phyloP scores from a whole-genome alignment of 1,140 invertebrate species.

The Sycophila sp. region DNA sequence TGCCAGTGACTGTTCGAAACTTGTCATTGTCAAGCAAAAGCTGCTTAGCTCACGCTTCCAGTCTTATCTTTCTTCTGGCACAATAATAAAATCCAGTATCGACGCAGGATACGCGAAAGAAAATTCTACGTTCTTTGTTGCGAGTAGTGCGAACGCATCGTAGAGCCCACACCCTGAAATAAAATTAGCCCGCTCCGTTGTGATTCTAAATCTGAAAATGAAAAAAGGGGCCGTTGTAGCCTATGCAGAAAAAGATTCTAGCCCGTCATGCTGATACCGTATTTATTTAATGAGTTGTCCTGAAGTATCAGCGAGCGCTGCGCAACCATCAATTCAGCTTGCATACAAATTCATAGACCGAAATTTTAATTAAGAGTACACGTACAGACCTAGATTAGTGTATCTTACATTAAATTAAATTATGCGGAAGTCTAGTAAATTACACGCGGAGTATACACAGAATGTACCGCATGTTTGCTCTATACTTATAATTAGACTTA shows the following conservation, averaged over 20 bases:
- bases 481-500: too few species aligned
- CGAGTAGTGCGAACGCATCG: too few species aligned
- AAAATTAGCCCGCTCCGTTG: slow-evolving; percentile 1
- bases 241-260: background rate
- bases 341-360: background rate
- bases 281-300: background rate
- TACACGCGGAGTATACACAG: too few species aligned
- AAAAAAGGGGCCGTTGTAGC: background rate
- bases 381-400: too few species aligned
- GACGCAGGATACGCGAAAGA: background rate
- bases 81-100: background rate
- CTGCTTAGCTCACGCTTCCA: background rate
- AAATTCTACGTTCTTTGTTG: background rate
- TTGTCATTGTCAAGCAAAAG: background rate
- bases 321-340: background rate
- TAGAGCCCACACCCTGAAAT: slow-evolving; percentile 1
- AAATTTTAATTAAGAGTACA: too few species aligned
- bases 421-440: too few species aligned
- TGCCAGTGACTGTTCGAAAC: background rate
- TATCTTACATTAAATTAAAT: too few species aligned
- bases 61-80: background rate
- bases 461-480: too few species aligned
- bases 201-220: background rate
- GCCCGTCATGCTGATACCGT: background rate
- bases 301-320: background rate